These are phyloP conservation scores for Rhynchomys soricoides DNA, from an alignment of 2,113 vertebrate genomes.

Conservation along the genomic window DNA sequence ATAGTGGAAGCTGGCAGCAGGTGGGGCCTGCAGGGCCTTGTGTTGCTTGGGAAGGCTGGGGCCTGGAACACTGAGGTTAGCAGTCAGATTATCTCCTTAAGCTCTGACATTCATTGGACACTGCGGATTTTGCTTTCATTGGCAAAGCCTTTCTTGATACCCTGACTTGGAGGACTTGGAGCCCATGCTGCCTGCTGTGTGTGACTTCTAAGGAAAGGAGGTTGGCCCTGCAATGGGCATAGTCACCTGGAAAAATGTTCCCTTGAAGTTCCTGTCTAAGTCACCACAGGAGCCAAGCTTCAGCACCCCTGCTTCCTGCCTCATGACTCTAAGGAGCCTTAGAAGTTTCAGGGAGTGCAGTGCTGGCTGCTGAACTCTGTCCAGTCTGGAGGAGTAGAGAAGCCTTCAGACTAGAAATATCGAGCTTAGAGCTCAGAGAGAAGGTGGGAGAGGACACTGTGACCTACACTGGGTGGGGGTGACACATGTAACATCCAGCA, in stretches of 20 bases:
- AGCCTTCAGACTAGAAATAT: neutral
- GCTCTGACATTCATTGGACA: constrained; percentile 26
- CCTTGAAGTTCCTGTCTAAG: neutral
- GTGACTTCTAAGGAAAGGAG: neutral
- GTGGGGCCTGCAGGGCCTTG: neutral
- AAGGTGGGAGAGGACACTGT: accelerated
- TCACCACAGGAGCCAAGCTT: neutral
- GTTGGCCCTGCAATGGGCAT: neutral
- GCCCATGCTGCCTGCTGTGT: neutral
- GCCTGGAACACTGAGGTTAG: neutral
- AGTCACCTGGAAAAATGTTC: too few relatives aligned
- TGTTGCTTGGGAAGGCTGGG: constrained; percentile 7
- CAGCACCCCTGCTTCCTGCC: neutral
- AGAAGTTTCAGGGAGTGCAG: neutral
- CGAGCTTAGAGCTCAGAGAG: neutral
- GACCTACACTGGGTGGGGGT: neutral
- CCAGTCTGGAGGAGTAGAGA: neutral
- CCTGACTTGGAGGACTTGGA: neutral
- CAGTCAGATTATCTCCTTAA: neutral
- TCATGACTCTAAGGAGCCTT: neutral
- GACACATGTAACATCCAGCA: neutral
- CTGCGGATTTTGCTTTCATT: accelerated
- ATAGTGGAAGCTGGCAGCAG: neutral
- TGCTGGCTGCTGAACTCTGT: neutral
- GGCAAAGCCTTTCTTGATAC: neutral